Evolutionary conservation across 2,113 vertebrate genomes (phyloP), one percentile per base, ranked within the genome.

Genomic region (Archocentrus centrarchus): DNA sequence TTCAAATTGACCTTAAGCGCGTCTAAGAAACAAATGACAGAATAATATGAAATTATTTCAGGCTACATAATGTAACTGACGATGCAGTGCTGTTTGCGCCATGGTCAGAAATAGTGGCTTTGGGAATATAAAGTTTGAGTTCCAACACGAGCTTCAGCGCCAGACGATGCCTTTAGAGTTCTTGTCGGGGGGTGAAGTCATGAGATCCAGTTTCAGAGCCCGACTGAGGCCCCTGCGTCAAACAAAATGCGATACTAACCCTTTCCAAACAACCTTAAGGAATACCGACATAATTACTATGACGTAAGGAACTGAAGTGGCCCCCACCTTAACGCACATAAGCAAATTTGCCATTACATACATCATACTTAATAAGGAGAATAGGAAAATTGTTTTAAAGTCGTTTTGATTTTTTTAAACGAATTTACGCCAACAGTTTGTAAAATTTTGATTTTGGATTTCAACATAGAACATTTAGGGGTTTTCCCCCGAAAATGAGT

Each of bases 121-220:
- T n/a, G 11, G 14, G 62, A 27, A 62, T 53, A 13, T 66, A 20
- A 70, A 78, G 47, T 78, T 70, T 77, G 77, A 60, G 62, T 66
- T 59, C 3, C 17, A 57, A 27, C 17, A 73, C 27, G 53, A 77
- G 30, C 78, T 35, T 79, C 55, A 7, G 35, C 39, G 58, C 37
- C 47, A 73, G 41, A 35, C 61, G 64, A 76, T 79, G 85, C 79
- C 82, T 84, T 64, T 75, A 66, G 90, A 84, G 60, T 62, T 87
- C n/a, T 17, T 81, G 86, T 75, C 35, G 32, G 47, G 50, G 82
- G 83, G 85, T 90, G 86, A 93, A 92, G 86, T 91, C 89, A 92
- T 92, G 83, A 89, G 90, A 92, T 94, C 92, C 70, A 78, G 88
- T 94, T 94, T 93, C 93, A 93, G 75, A 85, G 84, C 76, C 66